Base-by-base conservation (phyloP, 2,797 vertebrate species). In the Sylvia borin region DNA sequence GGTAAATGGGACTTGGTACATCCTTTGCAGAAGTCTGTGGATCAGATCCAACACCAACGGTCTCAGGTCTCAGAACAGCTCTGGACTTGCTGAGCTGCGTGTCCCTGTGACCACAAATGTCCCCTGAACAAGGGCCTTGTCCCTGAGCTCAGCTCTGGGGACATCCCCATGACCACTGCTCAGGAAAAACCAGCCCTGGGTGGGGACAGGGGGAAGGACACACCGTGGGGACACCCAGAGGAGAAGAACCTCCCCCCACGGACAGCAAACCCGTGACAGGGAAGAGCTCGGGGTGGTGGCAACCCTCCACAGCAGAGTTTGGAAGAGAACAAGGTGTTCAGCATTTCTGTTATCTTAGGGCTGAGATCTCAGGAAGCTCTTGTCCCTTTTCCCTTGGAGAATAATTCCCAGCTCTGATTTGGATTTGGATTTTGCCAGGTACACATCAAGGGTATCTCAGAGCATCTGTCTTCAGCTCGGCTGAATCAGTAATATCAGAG, bases 161-260 rank as follows among this genome's bases (percentile, higher is more conserved):
- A 34, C 40, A 36, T 9, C 31, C 43, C 51, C 17, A 5, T 2
- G 51, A 43, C 31, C 50, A 11, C 42, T 55, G 38, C 42, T 57
- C 45, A 50, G 34, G 13, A 45, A 66, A 66, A 25, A 14, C 22
- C 70, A 84, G 51, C 2, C 11, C 60, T 20, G 61, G 26, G 18
- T 27, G 74, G 55, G 64, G 27, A 55, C 31, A 50, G 19, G 2
- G 1, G 50, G 25, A 19, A 24, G 74, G 50, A 50, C 36, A 42
- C 8, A 65, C 0, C 66, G 10, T 1, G 3, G 25, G n/a, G 2
- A 18, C 1, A 3, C 7, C 18, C 32, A 55, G 55, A 74, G 40
- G 22, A 72, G 16, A 34, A 66, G 29, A 34, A 48, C 25, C 0
- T 36, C 3, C 13, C 9, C 7, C 10, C 4, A 3, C 6, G 40